Evolutionary conservation across 2,888 invertebrate species (phyloP).

Genomic region (Troides helena): DNA sequence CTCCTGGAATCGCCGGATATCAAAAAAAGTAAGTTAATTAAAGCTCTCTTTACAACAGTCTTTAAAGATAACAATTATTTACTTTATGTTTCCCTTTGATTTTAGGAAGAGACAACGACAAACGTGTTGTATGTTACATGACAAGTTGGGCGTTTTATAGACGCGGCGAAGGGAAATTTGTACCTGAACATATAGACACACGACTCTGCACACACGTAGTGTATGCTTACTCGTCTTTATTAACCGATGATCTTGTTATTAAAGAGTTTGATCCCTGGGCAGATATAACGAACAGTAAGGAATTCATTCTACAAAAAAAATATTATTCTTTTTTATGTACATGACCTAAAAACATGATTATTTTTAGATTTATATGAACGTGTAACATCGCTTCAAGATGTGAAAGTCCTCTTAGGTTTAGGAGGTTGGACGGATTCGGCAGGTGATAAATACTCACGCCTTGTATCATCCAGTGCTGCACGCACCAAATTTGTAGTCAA

Average conservation of each 20-base stretch:
- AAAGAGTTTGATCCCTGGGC: conserved; percentile 93
- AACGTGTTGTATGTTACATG: conserved; percentile 89
- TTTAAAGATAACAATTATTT: neutral
- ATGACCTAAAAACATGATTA: neutral
- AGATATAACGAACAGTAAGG: conserved; percentile 90
- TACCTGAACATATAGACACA: conserved; percentile 91
- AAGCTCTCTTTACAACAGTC: neutral
- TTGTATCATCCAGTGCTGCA: conserved; percentile 84
- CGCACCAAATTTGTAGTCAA: conserved; percentile 86
- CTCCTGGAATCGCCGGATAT: conserved; percentile 42
- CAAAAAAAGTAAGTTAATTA: conserved; percentile 52
- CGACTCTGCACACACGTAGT: conserved; percentile 92
- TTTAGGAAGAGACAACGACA: conserved; percentile 63
- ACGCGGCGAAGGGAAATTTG: conserved; percentile 89
- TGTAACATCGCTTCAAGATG: conserved; percentile 83
- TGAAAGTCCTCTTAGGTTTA: conserved; percentile 87
- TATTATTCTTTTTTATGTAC: neutral
- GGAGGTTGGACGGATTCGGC: conserved; percentile 98
- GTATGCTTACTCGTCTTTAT: conserved; percentile 93
- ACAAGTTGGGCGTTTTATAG: conserved; percentile 95
- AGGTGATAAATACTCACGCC: conserved; percentile 91
- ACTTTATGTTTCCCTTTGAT: neutral
- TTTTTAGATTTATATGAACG: conserved; percentile 87
- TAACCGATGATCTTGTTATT: conserved; percentile 87
- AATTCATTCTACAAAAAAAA: conserved; percentile 2